Conservation (phyloP, 2,888 invertebrate species). For the Germaria angustata region DNA sequence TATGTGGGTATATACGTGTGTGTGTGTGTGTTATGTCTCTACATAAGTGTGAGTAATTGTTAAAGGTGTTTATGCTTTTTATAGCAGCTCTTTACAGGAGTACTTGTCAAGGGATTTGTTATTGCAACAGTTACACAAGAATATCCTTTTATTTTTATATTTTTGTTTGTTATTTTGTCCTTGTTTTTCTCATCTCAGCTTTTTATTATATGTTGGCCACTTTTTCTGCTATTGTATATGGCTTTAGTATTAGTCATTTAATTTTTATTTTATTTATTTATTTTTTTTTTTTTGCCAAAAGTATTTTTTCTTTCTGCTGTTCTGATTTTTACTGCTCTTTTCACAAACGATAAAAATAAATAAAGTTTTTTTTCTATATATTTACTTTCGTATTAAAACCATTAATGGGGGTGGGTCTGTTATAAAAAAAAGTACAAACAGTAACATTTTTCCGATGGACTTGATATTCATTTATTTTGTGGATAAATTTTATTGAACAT, state of each 20-base stretch:
- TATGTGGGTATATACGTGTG: too few species aligned
- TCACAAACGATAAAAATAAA: constrained; percentile 30
- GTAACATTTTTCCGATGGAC: background rate
- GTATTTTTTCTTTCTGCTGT: background rate
- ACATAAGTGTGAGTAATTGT: too few species aligned
- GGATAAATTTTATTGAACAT: background rate
- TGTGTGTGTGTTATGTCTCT: too few species aligned
- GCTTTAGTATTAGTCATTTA: background rate
- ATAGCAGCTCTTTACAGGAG: constrained; percentile 11
- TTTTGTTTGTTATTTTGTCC: background rate
- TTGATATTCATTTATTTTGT: constrained; percentile 1
- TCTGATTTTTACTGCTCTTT: background rate
- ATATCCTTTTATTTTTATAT: background rate
- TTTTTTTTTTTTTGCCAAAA: background rate
- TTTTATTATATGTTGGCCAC: constrained; percentile 4
- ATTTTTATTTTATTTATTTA: too few species aligned
- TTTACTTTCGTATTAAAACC: constrained; percentile 52
- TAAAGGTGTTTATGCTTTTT: background rate
- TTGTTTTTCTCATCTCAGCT: background rate
- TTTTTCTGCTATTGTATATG: background rate
- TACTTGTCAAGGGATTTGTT: constrained; percentile 49
- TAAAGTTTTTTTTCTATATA: constrained; percentile 42
- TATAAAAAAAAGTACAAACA: constrained; percentile 6
- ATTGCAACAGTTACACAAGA: constrained; percentile 41
- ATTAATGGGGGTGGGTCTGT: constrained; percentile 25